These are phyloP conservation scores for Porites divaricata DNA, from an alignment of 92 coral and sea anemone genomes.

Conservation along the genomic window DNA sequence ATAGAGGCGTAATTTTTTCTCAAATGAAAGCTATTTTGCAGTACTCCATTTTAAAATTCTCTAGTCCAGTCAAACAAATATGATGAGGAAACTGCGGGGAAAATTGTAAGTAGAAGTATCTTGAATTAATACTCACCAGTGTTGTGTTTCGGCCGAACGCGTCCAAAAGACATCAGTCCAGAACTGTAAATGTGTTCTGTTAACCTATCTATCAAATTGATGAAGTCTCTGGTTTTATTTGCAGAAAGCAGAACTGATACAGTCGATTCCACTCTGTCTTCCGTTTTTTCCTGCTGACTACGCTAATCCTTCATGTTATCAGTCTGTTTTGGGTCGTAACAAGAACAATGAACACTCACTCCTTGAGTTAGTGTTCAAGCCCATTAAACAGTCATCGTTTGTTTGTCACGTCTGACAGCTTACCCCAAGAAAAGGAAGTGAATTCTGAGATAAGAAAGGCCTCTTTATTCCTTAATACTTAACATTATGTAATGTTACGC, in stretches of 20 bases:
- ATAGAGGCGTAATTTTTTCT: too few relatives aligned
- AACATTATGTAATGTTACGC: neutral
- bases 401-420: slow-evolving; percentile 60
- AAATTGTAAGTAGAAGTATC: neutral
- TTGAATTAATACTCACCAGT: neutral
- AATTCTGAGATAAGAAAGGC: neutral
- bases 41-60: neutral
- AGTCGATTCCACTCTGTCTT: neutral
- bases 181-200: neutral
- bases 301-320: slow-evolving; percentile 23
- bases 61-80: neutral
- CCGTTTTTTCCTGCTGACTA: slow-evolving; percentile 25
- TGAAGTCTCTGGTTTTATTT: slow-evolving; percentile 12
- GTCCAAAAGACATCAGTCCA: neutral
- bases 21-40: too few relatives aligned
- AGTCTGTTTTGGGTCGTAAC: neutral
- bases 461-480: neutral
- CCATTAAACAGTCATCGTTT: slow-evolving; percentile 67
- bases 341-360: slow-evolving; percentile 21
- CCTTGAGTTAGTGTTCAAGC: slow-evolving; percentile 58
- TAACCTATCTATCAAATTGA: neutral
- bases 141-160: neutral
- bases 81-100: neutral
- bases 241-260: neutral
- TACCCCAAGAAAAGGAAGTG: slow-evolving; percentile 76